phyloP scores from a whole-genome alignment of 2,797 vertebrate genomes.

The Etheostoma perlongum region DNA sequence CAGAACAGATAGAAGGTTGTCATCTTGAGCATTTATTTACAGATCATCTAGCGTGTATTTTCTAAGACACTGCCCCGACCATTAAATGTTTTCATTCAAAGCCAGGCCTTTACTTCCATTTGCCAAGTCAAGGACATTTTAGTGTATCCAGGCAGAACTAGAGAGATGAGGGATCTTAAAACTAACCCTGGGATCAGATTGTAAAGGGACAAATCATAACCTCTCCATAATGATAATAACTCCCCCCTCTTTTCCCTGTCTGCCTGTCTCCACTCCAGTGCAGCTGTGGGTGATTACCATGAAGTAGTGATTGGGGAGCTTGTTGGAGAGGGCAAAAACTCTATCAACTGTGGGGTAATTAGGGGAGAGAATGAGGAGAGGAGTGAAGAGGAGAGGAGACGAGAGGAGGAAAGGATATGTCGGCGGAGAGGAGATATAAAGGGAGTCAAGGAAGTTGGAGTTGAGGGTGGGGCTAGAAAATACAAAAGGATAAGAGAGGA shows the following conservation, averaged over 20 bases:
- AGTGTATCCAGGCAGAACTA: constrained; percentile 52
- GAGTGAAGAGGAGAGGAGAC: constrained; percentile 12
- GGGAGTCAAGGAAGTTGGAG: constrained; percentile 13
- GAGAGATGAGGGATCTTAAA: constrained; percentile 37
- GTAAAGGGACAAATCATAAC: constrained; percentile 58
- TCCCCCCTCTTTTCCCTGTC: constrained; percentile 8
- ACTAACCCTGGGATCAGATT: constrained; percentile 51
- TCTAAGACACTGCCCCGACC: not conserved
- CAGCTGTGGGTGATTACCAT: constrained; percentile 79
- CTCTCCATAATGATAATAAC: constrained; percentile 50
- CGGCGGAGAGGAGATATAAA: constrained; percentile 12
- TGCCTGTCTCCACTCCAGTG: constrained; percentile 66
- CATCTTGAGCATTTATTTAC: not conserved
- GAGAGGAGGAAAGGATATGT: constrained; percentile 29
- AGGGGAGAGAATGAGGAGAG: constrained; percentile 49
- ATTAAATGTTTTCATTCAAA: too few relatives aligned
- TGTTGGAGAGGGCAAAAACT: constrained; percentile 69
- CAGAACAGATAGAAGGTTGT: not conserved
- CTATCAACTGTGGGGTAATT: constrained; percentile 58
- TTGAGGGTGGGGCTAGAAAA: constrained; percentile 5
- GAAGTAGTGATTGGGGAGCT: constrained; percentile 69
- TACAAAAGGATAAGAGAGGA: constrained; percentile 27
- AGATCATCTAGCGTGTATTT: not conserved
- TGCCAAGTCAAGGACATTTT: constrained; percentile 18
- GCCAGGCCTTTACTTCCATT: constrained; percentile 27